phyloP scores from a whole-genome alignment of 2,113 vertebrate genomes.

The Galbula dea region DNA sequence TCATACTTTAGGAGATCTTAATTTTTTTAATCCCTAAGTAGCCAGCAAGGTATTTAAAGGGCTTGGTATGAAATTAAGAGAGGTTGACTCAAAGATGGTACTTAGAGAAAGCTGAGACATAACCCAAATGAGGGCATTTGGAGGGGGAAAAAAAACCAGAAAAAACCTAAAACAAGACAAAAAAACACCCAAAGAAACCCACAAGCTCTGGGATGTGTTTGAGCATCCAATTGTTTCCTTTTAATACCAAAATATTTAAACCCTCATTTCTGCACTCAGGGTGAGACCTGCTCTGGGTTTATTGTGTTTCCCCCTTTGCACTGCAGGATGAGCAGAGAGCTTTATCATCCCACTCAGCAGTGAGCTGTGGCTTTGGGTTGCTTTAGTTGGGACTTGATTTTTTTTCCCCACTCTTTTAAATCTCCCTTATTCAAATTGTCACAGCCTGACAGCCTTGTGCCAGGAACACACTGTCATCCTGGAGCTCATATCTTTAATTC shows the following conservation, averaged over 20 bases:
- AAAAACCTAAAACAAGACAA: too few species aligned
- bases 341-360: background rate
- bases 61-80: background rate
- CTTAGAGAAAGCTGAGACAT: background rate
- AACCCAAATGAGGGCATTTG: background rate
- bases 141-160: too few species aligned
- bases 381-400: background rate
- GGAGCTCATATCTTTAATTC: conserved; percentile 42
- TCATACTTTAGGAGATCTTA: accelerated
- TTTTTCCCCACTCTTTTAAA: background rate
- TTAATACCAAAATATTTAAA: background rate
- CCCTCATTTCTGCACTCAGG: background rate
- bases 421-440: background rate
- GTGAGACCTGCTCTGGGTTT: accelerated
- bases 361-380: background rate
- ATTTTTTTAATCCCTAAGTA: background rate
- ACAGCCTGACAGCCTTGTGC: conserved; percentile 18
- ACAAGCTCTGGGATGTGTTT: background rate
- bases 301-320: background rate
- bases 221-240: background rate
- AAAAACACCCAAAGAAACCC: background rate
- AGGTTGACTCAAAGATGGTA: background rate
- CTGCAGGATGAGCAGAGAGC: too few species aligned
- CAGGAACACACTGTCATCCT: conserved; percentile 24
- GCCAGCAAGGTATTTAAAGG: background rate